Conservation (phyloP, 2,113 vertebrate genomes). For the Morone chrysops region DNA sequence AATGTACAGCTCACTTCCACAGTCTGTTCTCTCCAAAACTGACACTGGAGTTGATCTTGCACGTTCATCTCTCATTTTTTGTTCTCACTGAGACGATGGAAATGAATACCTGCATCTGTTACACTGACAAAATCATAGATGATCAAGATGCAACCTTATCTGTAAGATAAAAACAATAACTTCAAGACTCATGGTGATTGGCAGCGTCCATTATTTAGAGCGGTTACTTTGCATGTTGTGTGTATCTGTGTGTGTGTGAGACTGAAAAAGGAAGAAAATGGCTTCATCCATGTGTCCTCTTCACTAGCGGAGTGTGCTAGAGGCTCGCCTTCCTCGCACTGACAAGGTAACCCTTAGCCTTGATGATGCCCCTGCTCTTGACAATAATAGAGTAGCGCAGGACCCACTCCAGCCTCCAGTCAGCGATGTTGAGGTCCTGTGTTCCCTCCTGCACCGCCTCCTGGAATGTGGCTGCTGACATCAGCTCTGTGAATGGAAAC, state of each 20-base stretch:
- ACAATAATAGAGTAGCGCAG: constrained; percentile 97
- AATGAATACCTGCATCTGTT: constrained; percentile 32
- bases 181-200: constrained; percentile 18
- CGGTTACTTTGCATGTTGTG: constrained; percentile 26
- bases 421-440: constrained; percentile 79
- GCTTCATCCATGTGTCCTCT: constrained; percentile 59
- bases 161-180: constrained; percentile 39
- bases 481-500: constrained; percentile 87
- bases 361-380: constrained; percentile 98
- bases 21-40: constrained; percentile 9
- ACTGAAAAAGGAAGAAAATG: constrained; percentile 56
- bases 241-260: constrained; percentile 1
- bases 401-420: constrained; percentile 96
- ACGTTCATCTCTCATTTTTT: neutral
- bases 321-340: constrained; percentile 88
- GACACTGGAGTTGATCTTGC: constrained; percentile 1
- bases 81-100: constrained; percentile 18
- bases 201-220: constrained; percentile 32
- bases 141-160: constrained; percentile 23
- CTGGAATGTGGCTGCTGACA: constrained; percentile 92
- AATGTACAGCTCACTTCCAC: constrained; percentile 5
- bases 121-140: constrained; percentile 24
- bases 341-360: constrained; percentile 97
- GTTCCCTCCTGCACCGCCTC: constrained; percentile 90
- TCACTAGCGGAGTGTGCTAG: constrained; percentile 53